Base-by-base conservation (phyloP, 2,797 vertebrate species). In the Eospalax fontanierii region DNA sequence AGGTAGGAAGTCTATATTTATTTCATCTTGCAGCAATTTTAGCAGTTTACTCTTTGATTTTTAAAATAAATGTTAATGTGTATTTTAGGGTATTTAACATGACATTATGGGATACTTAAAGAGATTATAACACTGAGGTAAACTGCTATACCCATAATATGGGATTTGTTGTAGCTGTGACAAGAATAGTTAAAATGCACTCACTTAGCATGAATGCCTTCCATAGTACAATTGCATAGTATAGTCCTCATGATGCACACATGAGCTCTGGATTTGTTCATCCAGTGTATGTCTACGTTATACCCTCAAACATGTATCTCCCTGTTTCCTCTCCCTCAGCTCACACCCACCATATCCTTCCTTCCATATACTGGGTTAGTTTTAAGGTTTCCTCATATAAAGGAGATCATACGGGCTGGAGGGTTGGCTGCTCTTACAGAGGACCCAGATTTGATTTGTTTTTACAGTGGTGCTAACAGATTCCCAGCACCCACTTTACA, bases 1-100 rank as follows among this genome's bases (percentile, higher is more conserved):
- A 97, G 96, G 97, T 97, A 83, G 79, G 85, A 80, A 78, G 80
- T 65, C 79, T 43, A 16, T 59, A 57, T 76, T 90, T 59, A 57
- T 76, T 90, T 86, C 14, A 57, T 33, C 4, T 66, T 40, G 26
- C 2, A 90, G 40, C 19, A 70, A 57, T 84, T 89, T 95, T 14
- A 46, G 30, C 38, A 75, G 4, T 59, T 71, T 71, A 12, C 0
- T 19, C 65, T 82, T n/a, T 10, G 28, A 15, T 63, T 68, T 59
- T 78, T 15, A 35, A 93, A 54, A 82, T 63, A 19, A 70, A 76
- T 33, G 4, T 63, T 46, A 63, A 65, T 57, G 10, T 61, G 1
- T 71, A n/a, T 68, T 59, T 74, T 57, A 75, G 73, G 59, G 4
- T 33, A 26, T 6, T 40, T 38, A 70, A 30, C 1, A 21, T 63